Conservation (phyloP, 1,140 invertebrate genomes). For the Dermatophagoides farinae region DNA sequence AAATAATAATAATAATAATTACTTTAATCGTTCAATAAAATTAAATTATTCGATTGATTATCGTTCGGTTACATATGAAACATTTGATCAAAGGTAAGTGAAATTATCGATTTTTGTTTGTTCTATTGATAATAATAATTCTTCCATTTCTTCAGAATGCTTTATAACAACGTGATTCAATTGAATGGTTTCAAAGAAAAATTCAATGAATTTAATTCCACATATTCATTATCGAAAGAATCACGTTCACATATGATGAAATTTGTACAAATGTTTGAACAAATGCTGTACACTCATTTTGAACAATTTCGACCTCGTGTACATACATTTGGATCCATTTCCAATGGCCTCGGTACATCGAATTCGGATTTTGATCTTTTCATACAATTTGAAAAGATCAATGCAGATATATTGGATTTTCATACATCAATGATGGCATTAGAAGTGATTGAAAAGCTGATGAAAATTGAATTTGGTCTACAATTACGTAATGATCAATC, state of each 20-base stretch:
- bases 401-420: background rate
- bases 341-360: background rate
- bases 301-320: background rate
- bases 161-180: background rate
- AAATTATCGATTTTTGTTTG: background rate
- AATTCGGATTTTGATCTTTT: background rate
- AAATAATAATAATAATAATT: too few relatives aligned
- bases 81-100: too few relatives aligned
- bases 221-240: too few relatives aligned
- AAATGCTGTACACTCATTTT: background rate
- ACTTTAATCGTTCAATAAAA: background rate
- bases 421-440: slow-evolving; percentile 3
- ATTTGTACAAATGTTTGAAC: too few relatives aligned
- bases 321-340: background rate
- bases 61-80: background rate
- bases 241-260: too few relatives aligned
- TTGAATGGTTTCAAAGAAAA: background rate
- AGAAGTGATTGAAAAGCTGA: background rate
- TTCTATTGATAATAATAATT: background rate
- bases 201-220: background rate
- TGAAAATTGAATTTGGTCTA: background rate
- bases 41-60: background rate
- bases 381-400: background rate
- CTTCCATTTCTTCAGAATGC: background rate
- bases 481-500: background rate